Percentiles rank a stretch among this genome's conserved stretches.
phyloP scores from a whole-genome alignment of 2,888 invertebrate genomes.

The Seladonia tumulorum region DNA sequence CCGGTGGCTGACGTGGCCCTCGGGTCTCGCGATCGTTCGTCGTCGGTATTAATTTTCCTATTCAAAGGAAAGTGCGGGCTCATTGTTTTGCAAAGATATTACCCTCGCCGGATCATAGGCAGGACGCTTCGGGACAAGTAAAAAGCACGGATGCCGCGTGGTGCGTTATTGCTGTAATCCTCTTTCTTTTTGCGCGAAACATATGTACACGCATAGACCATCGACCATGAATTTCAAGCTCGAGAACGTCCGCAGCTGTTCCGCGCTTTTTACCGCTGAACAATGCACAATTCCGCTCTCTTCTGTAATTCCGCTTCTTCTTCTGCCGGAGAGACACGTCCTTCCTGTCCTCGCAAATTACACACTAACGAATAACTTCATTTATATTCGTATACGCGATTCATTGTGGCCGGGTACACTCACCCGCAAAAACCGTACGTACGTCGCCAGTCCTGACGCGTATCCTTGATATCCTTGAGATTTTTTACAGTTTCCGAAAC shows the following conservation, averaged over 20 bases:
- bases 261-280: slow-evolving; percentile 50
- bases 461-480: neutral
- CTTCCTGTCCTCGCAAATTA: slow-evolving; percentile 43
- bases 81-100: slow-evolving; percentile 27
- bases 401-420: slow-evolving; percentile 17
- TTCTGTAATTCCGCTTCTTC: slow-evolving; percentile 35
- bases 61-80: neutral
- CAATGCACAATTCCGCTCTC: slow-evolving; percentile 52
- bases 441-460: neutral
- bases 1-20: neutral
- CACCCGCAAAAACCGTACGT: neutral
- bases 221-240: slow-evolving; percentile 50
- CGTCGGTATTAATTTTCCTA: slow-evolving; percentile 19
- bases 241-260: slow-evolving; percentile 41
- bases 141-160: neutral
- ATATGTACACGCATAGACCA: slow-evolving; percentile 33
- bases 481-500: neutral
- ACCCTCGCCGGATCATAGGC: neutral
- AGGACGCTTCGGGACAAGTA: neutral
- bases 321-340: slow-evolving; percentile 16
- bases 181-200: slow-evolving; percentile 37
- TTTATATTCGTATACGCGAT: slow-evolving; percentile 44
- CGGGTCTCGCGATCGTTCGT: neutral
- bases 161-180: slow-evolving; percentile 32
- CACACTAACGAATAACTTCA: slow-evolving; percentile 47